A percentile compares a stretch with the other conserved stretches of the same genome.
Conservation (phyloP, 2,888 invertebrate species). For the Psylliodes chrysocephalus region DNA sequence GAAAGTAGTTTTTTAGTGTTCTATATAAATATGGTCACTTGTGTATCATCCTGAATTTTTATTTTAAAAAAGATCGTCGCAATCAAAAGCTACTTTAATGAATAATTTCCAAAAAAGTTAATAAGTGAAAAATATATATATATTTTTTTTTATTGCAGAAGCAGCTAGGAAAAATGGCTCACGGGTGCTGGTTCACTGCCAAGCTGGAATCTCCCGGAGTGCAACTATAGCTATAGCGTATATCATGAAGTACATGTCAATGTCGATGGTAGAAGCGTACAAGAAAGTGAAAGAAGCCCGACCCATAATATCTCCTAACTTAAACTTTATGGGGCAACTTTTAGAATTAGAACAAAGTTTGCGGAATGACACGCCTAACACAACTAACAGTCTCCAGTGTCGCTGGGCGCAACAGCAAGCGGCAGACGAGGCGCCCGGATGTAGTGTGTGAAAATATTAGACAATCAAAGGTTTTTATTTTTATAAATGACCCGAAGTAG, state of each 20-base stretch:
- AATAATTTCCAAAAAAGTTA: no score
- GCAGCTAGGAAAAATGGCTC: slow-evolving; percentile 75
- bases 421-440: slow-evolving; percentile 68
- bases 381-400: slow-evolving; percentile 64
- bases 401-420: slow-evolving; percentile 67
- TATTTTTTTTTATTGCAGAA: slow-evolving; percentile 68
- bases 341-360: slow-evolving; percentile 82
- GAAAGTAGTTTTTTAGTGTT: no score
- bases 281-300: slow-evolving; percentile 85
- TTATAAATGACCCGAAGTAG: slow-evolving; percentile 36
- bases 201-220: slow-evolving; percentile 93
- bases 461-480: slow-evolving; percentile 30
- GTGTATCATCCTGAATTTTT: no score
- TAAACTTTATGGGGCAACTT: slow-evolving; percentile 93
- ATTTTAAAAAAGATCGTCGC: no score
- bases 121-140: no score
- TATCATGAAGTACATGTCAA: slow-evolving; percentile 87
- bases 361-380: slow-evolving; percentile 59
- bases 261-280: slow-evolving; percentile 88
- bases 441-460: slow-evolving; percentile 63
- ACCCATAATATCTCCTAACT: slow-evolving; percentile 92
- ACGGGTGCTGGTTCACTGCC: slow-evolving; percentile 91
- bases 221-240: slow-evolving; percentile 96
- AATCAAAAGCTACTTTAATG: no score
- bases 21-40: no score